phyloP scores from a whole-genome alignment of 1,140 invertebrate species.

The Drosophila triauraria region DNA sequence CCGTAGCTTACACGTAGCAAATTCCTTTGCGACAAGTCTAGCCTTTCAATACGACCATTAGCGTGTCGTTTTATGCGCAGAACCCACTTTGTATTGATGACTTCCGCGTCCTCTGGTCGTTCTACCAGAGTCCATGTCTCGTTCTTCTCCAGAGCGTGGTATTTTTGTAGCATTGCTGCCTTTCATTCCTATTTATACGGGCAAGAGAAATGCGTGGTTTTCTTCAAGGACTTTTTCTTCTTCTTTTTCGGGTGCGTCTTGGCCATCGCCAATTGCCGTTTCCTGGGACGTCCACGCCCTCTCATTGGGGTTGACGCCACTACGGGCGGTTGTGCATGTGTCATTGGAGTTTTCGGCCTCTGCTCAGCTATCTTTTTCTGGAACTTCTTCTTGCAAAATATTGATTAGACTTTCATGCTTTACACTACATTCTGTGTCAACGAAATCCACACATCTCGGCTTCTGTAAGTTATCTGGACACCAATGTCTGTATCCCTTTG shows the following conservation, averaged over 20 bases:
- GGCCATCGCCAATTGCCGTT: not conserved
- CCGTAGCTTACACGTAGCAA: conserved; percentile 73
- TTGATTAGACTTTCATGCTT: not conserved
- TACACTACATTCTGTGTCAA: not conserved
- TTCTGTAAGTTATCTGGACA: not conserved
- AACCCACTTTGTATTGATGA: not conserved
- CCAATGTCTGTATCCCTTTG: not conserved
- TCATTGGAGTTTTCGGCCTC: not conserved
- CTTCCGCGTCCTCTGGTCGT: not conserved
- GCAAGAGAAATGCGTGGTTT: not conserved
- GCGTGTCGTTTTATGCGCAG: conserved; percentile 45
- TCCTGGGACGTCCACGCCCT: not conserved
- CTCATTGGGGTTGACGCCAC: not conserved
- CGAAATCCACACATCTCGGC: conserved; percentile 5
- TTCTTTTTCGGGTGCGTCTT: not conserved
- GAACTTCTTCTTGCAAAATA: not conserved
- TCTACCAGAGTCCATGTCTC: conserved; percentile 3
- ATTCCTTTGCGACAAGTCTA: conserved; percentile 81
- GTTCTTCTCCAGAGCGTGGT: conserved; percentile 3
- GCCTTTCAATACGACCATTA: not conserved
- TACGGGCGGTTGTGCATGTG: not conserved
- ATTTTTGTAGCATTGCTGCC: conserved; percentile 6
- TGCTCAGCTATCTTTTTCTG: not conserved
- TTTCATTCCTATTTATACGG: not conserved
- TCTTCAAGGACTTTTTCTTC: not conserved